Conservation (phyloP, 2,113 vertebrate species). For the Alces alces region DNA sequence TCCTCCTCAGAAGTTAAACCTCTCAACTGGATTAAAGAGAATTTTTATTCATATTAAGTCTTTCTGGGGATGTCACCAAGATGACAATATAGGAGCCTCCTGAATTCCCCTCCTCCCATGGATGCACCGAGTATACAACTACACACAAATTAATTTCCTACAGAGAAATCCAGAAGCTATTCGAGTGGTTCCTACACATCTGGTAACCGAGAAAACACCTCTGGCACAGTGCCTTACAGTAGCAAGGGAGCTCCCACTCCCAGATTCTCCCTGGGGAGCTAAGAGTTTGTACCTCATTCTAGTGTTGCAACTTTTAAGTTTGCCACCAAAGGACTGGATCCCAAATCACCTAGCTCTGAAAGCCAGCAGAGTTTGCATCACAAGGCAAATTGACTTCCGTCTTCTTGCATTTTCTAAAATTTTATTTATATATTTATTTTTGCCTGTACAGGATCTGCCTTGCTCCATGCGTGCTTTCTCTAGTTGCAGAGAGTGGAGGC, state of each 20-base stretch:
- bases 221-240: not conserved
- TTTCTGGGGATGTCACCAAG: not conserved
- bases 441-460: not conserved
- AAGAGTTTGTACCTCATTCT: not conserved
- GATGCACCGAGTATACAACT: not conserved
- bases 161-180: not conserved
- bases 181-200: not conserved
- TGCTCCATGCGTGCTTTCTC: accelerated
- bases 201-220: not conserved
- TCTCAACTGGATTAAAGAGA: not conserved
- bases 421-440: not conserved
- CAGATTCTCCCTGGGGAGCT: not conserved
- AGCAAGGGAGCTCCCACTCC: not conserved
- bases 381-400: not conserved
- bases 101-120: not conserved
- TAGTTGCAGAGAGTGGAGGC: not conserved
- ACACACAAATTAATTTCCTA: not conserved
- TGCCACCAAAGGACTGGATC: not conserved
- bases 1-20: not conserved
- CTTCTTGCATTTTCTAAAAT: not conserved
- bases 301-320: not conserved
- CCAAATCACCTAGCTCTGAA: not conserved
- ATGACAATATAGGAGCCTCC: not conserved
- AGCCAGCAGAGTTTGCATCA: not conserved
- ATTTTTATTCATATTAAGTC: not conserved